These are phyloP conservation scores for Phyllotis vaccarum DNA, from an alignment of 2,797 vertebrate species.

Conservation along the genomic window DNA sequence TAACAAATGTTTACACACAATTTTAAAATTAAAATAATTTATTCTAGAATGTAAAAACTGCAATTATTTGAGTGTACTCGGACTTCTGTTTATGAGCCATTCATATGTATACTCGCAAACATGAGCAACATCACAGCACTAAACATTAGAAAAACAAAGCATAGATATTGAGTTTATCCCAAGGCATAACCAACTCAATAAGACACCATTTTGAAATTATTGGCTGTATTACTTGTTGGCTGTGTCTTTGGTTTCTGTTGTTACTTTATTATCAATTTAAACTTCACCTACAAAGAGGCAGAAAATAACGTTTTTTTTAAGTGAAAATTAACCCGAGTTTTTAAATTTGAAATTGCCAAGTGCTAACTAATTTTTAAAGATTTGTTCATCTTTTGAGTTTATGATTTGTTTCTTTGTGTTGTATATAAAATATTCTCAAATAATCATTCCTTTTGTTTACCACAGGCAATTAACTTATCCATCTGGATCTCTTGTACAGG, in stretches of 20 bases:
- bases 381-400: not conserved
- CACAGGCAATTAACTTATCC: not conserved
- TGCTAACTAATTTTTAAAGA: not conserved
- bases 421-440: conserved; percentile 2
- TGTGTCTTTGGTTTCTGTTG: not conserved
- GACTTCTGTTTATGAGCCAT: not conserved
- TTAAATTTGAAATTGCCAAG: not conserved
- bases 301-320: not conserved
- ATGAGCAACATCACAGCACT: too few relatives aligned
- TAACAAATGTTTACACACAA: not conserved
- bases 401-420: not conserved
- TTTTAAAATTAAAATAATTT: not conserved
- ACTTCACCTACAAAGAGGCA: not conserved
- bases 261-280: not conserved
- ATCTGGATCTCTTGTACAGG: not conserved
- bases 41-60: not conserved
- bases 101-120: not conserved
- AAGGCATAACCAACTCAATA: not conserved
- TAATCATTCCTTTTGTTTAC: not conserved
- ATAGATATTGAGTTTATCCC: not conserved
- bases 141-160: not conserved
- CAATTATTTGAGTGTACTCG: not conserved
- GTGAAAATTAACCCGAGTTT: not conserved
- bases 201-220: not conserved
- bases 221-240: not conserved